Percentiles rank a stretch among this genome's conserved stretches.
phyloP scores from a whole-genome alignment of 2,113 vertebrate genomes.

The Sphyrna mokarran region DNA sequence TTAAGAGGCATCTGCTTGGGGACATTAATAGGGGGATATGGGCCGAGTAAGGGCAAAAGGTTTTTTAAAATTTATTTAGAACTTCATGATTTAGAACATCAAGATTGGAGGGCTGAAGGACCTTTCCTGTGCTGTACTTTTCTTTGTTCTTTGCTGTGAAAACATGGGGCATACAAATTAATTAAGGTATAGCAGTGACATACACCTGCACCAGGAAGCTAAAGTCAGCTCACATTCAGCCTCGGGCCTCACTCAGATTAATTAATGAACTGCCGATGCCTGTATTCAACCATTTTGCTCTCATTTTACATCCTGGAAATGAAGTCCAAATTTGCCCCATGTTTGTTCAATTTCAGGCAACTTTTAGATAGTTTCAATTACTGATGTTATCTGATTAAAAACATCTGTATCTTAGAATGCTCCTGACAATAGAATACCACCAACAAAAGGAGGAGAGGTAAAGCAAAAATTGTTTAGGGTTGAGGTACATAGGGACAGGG shows the following conservation, averaged over 20 bases:
- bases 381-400: background rate
- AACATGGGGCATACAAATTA: background rate
- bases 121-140: too few relatives aligned
- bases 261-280: background rate
- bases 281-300: background rate
- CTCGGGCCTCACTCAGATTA: background rate
- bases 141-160: background rate
- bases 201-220: background rate
- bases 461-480: background rate
- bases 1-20: too few relatives aligned
- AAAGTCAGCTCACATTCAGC: background rate
- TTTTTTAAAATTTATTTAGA: too few relatives aligned
- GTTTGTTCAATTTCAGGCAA: background rate
- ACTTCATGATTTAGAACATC: too few relatives aligned
- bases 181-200: background rate
- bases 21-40: too few relatives aligned
- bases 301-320: background rate
- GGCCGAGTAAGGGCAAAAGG: too few relatives aligned
- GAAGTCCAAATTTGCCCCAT: background rate
- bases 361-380: background rate
- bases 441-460: too few relatives aligned
- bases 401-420: background rate
- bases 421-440: background rate
- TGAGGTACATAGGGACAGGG: background rate
- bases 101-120: too few relatives aligned